Conservation (phyloP, 2,888 invertebrate genomes). For the Allygus modestus region DNA sequence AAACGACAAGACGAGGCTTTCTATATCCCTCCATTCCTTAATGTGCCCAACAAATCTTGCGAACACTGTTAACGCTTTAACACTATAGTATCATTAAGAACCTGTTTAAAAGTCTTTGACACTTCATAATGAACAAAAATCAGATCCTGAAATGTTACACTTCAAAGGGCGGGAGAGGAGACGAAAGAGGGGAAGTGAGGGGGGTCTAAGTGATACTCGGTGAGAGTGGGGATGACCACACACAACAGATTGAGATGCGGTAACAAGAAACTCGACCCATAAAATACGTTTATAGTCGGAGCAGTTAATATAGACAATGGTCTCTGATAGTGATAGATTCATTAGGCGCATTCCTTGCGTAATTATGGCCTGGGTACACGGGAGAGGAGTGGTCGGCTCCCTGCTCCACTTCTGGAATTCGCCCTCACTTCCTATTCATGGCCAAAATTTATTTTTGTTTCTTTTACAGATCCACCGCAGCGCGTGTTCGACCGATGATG, state of each 20-base stretch:
- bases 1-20: too few relatives aligned
- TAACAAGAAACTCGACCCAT: slow-evolving; percentile 44
- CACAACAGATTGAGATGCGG: slow-evolving; percentile 53
- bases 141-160: too few relatives aligned
- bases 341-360: slow-evolving; percentile 43
- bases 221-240: slow-evolving; percentile 37
- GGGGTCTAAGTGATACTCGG: background rate
- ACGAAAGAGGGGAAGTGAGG: too few relatives aligned
- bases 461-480: slow-evolving; percentile 16
- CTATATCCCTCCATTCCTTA: too few relatives aligned
- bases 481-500: slow-evolving; percentile 25
- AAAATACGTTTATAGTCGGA: slow-evolving; percentile 48
- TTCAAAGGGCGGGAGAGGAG: too few relatives aligned
- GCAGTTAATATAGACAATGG: slow-evolving; percentile 54
- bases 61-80: too few relatives aligned
- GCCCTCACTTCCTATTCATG: slow-evolving; percentile 53
- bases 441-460: slow-evolving; percentile 50
- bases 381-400: slow-evolving; percentile 42
- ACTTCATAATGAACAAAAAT: too few relatives aligned
- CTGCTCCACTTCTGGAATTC: slow-evolving; percentile 40
- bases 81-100: too few relatives aligned
- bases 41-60: too few relatives aligned
- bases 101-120: too few relatives aligned
- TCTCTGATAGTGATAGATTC: slow-evolving; percentile 45
- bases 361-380: slow-evolving; percentile 41